Base-by-base conservation (phyloP, 2,797 vertebrate species). In the Crocidura indochinensis region DNA sequence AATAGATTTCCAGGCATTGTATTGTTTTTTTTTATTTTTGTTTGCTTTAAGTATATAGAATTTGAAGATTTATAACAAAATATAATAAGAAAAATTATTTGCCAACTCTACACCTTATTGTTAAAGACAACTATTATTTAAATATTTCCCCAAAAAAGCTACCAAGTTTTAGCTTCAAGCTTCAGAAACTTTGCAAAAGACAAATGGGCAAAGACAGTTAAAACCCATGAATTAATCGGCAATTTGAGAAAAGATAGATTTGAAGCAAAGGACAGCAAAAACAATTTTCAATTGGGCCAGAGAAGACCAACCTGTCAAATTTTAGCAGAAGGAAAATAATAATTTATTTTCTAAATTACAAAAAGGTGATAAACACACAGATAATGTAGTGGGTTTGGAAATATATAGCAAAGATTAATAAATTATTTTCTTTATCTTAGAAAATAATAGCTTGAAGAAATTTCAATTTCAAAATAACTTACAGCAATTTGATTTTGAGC, bases 111-210 rank as follows among this genome's bases (percentile, higher is more conserved):
- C 5, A 29, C 26, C 7, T 14, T 86, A 81, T 82, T 1, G 67
- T 79, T 27, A 72, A 24, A 64, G 46, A 0, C 46, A 44, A 19
- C 14, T 38, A 62, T 80, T 74, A 62, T 72, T 82, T 65, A 53
- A 26, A 81, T 80, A 14, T 38, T 77, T 89, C 64, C 67, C 89
- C 44, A 84, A 49, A 65, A 22, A 83, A 56, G 86, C 1, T 76
- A 69, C 10, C 9, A 29, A n/a, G 1, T 38, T 90, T 84, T 68
- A 24, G 9, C 60, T 84, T 91, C 12, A 56, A 49, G 44, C 8
- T 78, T 84, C 12, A 85, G 20, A 65, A 12, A 56, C 69, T n/a
- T n/a, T 92, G 24, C 38, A 65, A n/a, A n/a, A n/a, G n/a, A n/a
- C n/a, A n/a, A n/a, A 4, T 47, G 76, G 26, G 15, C 22, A 80